These are phyloP conservation scores for Sinocyclocheilus rhinocerous DNA, from an alignment of 2,113 vertebrate species.

Conservation along the genomic window DNA sequence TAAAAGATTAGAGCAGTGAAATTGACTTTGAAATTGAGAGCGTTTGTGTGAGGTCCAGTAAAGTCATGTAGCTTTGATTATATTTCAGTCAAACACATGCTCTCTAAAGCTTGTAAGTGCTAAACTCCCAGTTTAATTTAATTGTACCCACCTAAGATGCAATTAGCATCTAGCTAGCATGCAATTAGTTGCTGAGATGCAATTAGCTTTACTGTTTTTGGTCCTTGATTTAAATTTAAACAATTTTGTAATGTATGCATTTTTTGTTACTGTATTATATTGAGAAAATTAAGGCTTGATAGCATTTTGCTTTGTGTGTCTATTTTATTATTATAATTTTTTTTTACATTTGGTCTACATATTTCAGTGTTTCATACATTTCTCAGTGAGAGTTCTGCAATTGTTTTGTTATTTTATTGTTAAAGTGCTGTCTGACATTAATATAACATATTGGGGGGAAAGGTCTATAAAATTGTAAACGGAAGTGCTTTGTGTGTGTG, in stretches of 20 bases:
- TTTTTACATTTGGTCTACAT: slow-evolving; percentile 64
- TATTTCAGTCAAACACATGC: slow-evolving; percentile 71
- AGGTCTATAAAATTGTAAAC: no score
- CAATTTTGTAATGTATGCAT: no score
- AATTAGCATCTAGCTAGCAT: no score
- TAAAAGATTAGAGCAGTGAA: slow-evolving; percentile 58
- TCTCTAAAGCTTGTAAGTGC: no score
- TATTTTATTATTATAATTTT: neutral
- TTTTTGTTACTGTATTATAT: neutral
- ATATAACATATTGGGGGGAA: neutral
- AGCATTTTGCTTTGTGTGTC: neutral
- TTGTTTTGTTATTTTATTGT: no score
- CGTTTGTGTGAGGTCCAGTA: no score
- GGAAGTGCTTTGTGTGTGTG: neutral
- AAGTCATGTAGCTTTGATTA: slow-evolving; percentile 76
- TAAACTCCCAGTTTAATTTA: no score
- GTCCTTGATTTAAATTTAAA: no score
- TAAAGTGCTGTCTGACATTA: slow-evolving; percentile 28
- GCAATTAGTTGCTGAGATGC: no score
- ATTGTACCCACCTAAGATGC: no score
- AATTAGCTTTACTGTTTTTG: no score
- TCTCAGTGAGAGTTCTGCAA: no score
- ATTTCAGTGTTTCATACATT: slow-evolving; percentile 23
- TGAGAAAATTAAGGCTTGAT: neutral
- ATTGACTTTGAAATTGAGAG: slow-evolving; percentile 55